Evolutionary conservation across 1,140 invertebrate species (phyloP).

Genomic region (Philotrypesis tridentata): DNA sequence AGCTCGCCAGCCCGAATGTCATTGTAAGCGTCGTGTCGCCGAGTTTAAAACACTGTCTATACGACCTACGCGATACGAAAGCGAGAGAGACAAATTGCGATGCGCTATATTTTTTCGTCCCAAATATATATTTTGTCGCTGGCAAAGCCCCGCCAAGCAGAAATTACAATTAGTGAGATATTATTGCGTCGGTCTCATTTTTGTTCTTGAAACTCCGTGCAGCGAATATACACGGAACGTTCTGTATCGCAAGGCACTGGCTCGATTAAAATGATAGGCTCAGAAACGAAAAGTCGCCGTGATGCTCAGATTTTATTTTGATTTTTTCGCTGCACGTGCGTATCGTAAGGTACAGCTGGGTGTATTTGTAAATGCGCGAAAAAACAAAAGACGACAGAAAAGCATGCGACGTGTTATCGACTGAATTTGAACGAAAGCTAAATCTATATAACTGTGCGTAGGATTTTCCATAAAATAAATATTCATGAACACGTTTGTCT

Average conservation of each 20-base stretch:
- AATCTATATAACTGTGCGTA: not conserved
- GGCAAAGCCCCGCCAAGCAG: not conserved
- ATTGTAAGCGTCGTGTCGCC: not conserved
- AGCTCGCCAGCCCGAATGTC: not conserved
- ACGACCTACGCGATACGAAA: not conserved
- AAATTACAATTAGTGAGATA: not conserved
- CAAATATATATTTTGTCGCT: too few relatives aligned
- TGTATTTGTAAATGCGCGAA: too few relatives aligned
- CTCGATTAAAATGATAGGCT: too few relatives aligned
- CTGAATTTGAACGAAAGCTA: not conserved
- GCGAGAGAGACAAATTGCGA: not conserved
- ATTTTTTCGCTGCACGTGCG: too few relatives aligned
- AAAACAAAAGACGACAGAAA: too few relatives aligned
- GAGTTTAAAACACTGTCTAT: not conserved
- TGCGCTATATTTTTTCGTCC: not conserved
- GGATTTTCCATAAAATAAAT: not conserved
- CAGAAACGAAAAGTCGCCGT: too few relatives aligned
- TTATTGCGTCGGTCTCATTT: too few relatives aligned
- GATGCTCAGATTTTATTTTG: not conserved
- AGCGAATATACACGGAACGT: too few relatives aligned
- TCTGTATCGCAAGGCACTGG: too few relatives aligned
- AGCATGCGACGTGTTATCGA: too few relatives aligned
- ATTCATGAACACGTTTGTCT: not conserved
- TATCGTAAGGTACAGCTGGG: too few relatives aligned
- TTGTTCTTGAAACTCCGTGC: too few relatives aligned